These are phyloP conservation scores for Aratinga solstitialis DNA, from an alignment of 2,797 vertebrate species.

Conservation along the genomic window DNA sequence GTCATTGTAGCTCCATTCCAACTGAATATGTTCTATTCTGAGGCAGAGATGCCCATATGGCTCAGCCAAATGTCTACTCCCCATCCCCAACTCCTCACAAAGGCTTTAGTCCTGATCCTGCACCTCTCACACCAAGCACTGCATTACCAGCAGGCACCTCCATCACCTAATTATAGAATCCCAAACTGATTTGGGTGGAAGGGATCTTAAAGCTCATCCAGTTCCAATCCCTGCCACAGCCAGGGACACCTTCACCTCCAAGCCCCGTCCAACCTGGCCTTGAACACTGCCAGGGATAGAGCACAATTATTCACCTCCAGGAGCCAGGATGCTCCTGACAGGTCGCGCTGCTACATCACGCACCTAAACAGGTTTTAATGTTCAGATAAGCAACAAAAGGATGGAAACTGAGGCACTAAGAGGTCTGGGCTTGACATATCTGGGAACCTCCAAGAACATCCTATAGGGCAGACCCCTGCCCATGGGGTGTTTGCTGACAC, in stretches of 20 bases:
- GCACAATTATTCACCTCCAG: neutral
- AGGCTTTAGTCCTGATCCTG: neutral
- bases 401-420: neutral
- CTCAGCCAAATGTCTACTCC: accelerated
- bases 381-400: neutral
- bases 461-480: neutral
- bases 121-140: neutral
- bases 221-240: neutral
- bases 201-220: neutral
- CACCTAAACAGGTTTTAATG: neutral
- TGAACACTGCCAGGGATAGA: neutral
- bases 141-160: neutral
- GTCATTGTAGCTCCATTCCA: neutral
- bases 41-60: neutral
- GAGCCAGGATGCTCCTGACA: neutral
- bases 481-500: accelerated
- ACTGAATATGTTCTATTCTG: neutral
- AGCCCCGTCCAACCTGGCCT: neutral
- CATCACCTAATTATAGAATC: neutral
- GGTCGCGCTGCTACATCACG: accelerated
- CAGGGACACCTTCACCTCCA: neutral
- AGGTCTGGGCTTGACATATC: accelerated
- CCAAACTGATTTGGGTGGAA: neutral
- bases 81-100: accelerated
- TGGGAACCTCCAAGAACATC: accelerated